phyloP scores from a whole-genome alignment of 2,888 invertebrate genomes.

The Lissocephala sabroskyi region DNA sequence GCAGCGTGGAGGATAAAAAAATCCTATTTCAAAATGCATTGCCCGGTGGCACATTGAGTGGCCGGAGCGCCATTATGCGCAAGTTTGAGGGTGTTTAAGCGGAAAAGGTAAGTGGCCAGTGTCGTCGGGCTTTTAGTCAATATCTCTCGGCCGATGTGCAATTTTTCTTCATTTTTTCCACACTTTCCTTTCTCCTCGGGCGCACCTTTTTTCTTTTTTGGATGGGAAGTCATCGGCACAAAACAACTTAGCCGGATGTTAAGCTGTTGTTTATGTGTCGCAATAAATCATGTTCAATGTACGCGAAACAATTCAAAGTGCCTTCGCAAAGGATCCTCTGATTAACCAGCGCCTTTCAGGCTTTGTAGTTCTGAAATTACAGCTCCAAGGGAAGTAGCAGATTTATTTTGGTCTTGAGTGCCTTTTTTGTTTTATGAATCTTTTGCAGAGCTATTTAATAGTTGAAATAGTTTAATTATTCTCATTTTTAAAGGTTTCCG shows the following conservation, averaged over 20 bases:
- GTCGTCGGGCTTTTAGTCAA: conserved; percentile 35
- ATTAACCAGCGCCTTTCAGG: too few species aligned
- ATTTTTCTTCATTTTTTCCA: conserved; percentile 61
- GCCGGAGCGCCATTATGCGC: conserved; percentile 34
- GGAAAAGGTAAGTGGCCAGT: conserved; percentile 58
- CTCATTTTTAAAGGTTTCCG: too few species aligned
- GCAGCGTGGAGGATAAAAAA: conserved; percentile 19
- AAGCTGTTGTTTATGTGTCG: conserved; percentile 65
- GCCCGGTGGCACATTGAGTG: conserved; percentile 18
- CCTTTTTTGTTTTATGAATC: too few species aligned
- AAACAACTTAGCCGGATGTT: conserved; percentile 54
- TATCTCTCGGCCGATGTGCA: conserved; percentile 50
- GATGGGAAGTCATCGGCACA: conserved; percentile 22
- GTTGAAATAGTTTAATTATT: too few species aligned
- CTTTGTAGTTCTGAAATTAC: too few species aligned
- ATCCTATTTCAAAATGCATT: conserved; percentile 43
- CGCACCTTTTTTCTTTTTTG: not conserved
- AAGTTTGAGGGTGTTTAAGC: conserved; percentile 48
- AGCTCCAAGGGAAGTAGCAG: too few species aligned
- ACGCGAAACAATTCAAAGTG: conserved; percentile 52
- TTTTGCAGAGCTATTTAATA: too few species aligned
- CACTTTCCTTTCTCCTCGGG: too few species aligned
- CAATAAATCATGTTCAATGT: conserved; percentile 65
- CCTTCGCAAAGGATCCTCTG: conserved; percentile 42
- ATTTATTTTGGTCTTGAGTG: too few species aligned